Evolutionary conservation across 2,797 vertebrate genomes (phyloP).

Genomic region (Pristis pectinata): DNA sequence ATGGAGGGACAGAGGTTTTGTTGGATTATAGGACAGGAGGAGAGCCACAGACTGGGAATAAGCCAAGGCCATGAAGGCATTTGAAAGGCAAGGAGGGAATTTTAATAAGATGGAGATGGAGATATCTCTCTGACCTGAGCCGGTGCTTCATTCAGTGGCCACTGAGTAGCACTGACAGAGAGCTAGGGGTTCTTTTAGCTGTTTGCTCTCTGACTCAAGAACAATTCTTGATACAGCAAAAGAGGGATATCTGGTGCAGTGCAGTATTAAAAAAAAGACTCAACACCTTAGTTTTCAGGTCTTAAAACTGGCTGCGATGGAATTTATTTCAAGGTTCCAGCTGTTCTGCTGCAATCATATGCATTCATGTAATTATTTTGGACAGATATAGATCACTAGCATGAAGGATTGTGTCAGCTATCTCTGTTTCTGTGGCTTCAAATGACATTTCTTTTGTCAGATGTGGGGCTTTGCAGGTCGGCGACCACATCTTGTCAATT

Average conservation of each 20-base stretch:
- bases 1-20: too few species aligned
- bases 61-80: neutral
- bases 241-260: neutral
- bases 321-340: neutral
- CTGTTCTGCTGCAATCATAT: neutral
- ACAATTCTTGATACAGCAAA: neutral
- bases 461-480: constrained; percentile 77
- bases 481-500: constrained; percentile 89
- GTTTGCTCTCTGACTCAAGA: neutral
- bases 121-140: too few species aligned
- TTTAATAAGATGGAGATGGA: neutral
- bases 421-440: neutral
- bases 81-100: neutral
- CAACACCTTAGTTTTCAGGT: neutral
- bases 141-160: neutral
- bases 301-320: neutral
- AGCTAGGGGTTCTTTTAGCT: neutral
- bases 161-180: neutral
- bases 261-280: too few species aligned
- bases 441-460: constrained; percentile 51
- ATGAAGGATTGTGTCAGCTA: neutral
- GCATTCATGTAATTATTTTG: neutral
- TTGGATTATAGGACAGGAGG: neutral
- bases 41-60: neutral
- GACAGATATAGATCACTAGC: neutral